Evolutionary conservation across 2,797 vertebrate genomes (phyloP).

Genomic region (Bucorvus abyssinicus): DNA sequence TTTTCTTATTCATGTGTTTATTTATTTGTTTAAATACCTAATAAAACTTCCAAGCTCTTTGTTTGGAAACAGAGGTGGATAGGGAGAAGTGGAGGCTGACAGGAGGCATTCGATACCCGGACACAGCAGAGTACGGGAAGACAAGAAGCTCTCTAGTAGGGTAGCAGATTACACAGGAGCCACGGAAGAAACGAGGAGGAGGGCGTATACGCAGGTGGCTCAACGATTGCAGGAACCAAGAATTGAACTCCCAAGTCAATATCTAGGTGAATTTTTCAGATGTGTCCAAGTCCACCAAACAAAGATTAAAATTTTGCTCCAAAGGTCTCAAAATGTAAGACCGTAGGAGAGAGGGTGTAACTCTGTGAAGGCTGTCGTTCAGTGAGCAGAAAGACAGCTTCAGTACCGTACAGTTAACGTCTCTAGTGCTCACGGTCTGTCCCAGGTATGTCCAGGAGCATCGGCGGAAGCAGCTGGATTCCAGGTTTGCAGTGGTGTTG

Average conservation of each 20-base stretch:
- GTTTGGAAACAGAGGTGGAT: not conserved
- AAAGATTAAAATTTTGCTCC: not conserved
- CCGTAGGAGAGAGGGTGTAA: rapidly evolving
- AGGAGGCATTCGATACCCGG: not conserved
- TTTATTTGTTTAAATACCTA: not conserved
- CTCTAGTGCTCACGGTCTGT: not conserved
- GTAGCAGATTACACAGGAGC: not conserved
- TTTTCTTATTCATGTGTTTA: not conserved
- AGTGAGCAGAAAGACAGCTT: not conserved
- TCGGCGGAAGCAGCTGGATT: not conserved
- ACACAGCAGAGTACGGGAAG: not conserved
- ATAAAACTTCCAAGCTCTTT: not conserved
- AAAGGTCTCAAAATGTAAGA: not conserved
- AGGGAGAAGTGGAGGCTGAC: not conserved
- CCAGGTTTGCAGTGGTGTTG: not conserved
- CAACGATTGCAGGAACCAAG: not conserved
- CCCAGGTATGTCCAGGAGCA: not conserved
- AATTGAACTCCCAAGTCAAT: not conserved
- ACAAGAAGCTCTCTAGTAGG: not conserved
- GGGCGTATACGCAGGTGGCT: not conserved
- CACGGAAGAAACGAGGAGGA: not conserved
- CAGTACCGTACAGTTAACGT: rapidly evolving
- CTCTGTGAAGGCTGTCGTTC: not conserved
- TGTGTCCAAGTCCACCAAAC: not conserved
- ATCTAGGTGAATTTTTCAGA: not conserved